These are phyloP conservation scores for Gavialis gangeticus DNA, from an alignment of 2,113 vertebrate genomes.

Conservation along the genomic window DNA sequence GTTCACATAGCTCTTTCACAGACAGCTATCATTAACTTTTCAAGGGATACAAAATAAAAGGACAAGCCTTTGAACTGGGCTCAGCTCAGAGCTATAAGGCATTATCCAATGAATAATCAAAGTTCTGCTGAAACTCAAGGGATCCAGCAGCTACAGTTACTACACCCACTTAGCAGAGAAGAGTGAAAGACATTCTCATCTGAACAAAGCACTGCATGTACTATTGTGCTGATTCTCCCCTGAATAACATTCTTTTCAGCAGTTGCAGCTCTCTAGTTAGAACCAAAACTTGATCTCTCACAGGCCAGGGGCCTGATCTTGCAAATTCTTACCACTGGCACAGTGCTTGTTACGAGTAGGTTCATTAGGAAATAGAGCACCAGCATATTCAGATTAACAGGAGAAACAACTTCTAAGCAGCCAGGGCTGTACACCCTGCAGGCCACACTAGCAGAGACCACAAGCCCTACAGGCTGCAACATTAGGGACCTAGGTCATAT, in stretches of 20 bases:
- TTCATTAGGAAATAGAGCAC: background rate
- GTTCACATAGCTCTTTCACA: background rate
- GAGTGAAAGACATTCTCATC: background rate
- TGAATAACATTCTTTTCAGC: background rate
- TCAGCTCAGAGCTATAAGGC: background rate
- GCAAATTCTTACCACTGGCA: background rate
- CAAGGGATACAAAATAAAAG: slow-evolving; percentile 15
- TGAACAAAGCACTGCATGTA: background rate
- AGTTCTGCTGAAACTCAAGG: background rate
- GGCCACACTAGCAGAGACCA: no score
- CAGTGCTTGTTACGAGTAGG: background rate
- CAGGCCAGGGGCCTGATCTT: background rate
- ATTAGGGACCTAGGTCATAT: no score
- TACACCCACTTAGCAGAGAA: background rate
- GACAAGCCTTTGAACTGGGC: slow-evolving; percentile 20
- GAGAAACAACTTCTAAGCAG: no score
- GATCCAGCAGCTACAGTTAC: background rate
- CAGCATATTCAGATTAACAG: no score
- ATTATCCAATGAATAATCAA: background rate
- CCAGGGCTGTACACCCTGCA: no score
- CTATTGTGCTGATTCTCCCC: background rate
- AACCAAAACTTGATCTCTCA: background rate
- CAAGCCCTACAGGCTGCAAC: no score
- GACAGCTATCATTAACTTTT: background rate
- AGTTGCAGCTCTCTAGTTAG: background rate